Percentiles rank a stretch among this genome's conserved stretches.
Conservation (phyloP, 2,113 vertebrate species). For the Psilopogon haemacephalus region DNA sequence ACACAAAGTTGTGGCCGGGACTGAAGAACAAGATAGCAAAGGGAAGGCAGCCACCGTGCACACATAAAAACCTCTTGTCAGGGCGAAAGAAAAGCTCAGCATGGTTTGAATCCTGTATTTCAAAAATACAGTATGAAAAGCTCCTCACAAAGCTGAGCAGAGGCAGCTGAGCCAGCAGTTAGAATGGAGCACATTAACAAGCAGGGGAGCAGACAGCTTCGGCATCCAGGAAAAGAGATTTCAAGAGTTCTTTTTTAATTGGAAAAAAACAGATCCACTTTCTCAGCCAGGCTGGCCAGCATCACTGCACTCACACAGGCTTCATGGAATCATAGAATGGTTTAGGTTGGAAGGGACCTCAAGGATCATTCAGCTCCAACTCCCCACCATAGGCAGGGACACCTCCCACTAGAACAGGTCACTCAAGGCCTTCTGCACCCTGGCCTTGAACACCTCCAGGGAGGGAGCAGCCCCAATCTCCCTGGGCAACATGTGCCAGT, state of each 20-base stretch:
- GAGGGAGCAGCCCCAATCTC: too few relatives aligned
- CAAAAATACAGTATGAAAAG: constrained; percentile 30
- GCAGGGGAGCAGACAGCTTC: neutral
- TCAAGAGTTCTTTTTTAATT: neutral
- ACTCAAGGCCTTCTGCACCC: too few relatives aligned
- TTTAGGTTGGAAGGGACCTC: too few relatives aligned
- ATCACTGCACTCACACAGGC: neutral
- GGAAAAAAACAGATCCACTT: neutral
- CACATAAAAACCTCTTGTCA: constrained; percentile 32
- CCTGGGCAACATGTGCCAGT: too few relatives aligned
- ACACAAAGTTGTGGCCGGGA: neutral
- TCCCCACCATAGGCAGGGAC: too few relatives aligned
- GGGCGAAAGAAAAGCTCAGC: constrained; percentile 58
- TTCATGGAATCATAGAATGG: too few relatives aligned
- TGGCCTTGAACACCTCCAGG: too few relatives aligned
- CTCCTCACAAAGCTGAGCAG: constrained; percentile 34
- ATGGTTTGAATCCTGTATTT: constrained; percentile 33
- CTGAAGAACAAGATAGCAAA: neutral
- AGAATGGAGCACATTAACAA: neutral
- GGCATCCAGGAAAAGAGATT: neutral
- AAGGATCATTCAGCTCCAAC: too few relatives aligned
- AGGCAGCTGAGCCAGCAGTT: neutral
- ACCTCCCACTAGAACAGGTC: too few relatives aligned
- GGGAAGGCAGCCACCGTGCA: constrained; percentile 18
- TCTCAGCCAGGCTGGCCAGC: neutral